Conservation (phyloP, 1,140 invertebrate species). For the Micrasema longulum region DNA sequence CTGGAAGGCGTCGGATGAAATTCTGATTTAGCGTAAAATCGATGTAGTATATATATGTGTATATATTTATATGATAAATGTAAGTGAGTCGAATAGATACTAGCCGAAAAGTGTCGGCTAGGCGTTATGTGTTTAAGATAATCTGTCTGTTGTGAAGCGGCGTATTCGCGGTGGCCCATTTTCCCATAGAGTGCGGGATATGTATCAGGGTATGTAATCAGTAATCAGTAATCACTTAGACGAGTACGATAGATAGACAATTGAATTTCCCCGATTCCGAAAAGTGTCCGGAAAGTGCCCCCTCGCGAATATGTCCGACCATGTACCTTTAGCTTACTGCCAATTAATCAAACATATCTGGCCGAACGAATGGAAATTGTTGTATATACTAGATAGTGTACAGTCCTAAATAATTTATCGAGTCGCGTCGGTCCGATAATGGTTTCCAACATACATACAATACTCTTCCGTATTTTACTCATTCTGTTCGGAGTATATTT, state of each 20-base stretch:
- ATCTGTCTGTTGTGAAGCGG: constrained; percentile 51
- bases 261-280: constrained; percentile 51
- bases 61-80: constrained; percentile 51
- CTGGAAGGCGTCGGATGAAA: constrained; percentile 45
- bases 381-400: constrained; percentile 71
- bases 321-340: constrained; percentile 56
- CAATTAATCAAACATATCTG: constrained; percentile 56
- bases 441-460: constrained; percentile 49
- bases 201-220: constrained; percentile 54
- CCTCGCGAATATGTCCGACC: constrained; percentile 46
- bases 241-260: constrained; percentile 55
- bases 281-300: constrained; percentile 33
- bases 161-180: constrained; percentile 21
- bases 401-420: constrained; percentile 69
- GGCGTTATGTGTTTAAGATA: constrained; percentile 50
- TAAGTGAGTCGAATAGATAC: constrained; percentile 50
- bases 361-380: constrained; percentile 55
- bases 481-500: constrained; percentile 50
- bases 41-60: constrained; percentile 55
- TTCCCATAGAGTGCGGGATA: constrained; percentile 41
- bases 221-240: too few relatives aligned
- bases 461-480: constrained; percentile 40
- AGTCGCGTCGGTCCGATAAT: constrained; percentile 69
- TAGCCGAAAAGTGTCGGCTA: constrained; percentile 10
- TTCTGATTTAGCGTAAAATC: constrained; percentile 51